Conservation (phyloP, 2,113 vertebrate species). For the Tinamus guttatus region DNA sequence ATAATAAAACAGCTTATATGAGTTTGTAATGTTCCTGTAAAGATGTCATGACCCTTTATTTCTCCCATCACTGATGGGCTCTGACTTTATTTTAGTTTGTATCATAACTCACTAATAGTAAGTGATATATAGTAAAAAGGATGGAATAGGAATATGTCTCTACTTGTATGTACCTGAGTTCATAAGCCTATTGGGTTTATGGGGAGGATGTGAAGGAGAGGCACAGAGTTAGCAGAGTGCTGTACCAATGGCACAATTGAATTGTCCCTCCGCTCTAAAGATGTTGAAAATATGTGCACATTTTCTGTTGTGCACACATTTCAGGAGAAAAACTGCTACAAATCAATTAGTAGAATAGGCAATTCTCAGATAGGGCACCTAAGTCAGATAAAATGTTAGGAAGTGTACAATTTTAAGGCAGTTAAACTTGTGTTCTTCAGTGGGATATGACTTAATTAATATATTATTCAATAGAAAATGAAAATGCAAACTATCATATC, state of each 20-base stretch:
- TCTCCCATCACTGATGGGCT: not conserved
- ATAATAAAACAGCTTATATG: slow-evolving; percentile 32
- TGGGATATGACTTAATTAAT: too few relatives aligned
- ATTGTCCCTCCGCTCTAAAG: not conserved
- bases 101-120: not conserved
- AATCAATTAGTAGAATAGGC: too few relatives aligned
- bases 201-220: not conserved
- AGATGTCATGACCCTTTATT: not conserved
- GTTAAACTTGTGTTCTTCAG: too few relatives aligned
- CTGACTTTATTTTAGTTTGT: not conserved
- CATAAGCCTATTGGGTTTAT: not conserved
- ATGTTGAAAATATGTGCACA: not conserved
- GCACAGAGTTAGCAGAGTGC: not conserved
- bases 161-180: not conserved
- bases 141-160: not conserved
- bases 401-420: too few relatives aligned
- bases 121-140: not conserved
- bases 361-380: too few relatives aligned
- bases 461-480: not conserved
- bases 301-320: not conserved
- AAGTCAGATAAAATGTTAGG: too few relatives aligned
- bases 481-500: not conserved
- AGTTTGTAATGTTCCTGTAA: not conserved
- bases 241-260: not conserved
- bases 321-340: not conserved